Evolutionary conservation across 2,888 invertebrate species (phyloP), one percentile per base, ranked within the genome.

Genomic region (Dichetophora obliterata): DNA sequence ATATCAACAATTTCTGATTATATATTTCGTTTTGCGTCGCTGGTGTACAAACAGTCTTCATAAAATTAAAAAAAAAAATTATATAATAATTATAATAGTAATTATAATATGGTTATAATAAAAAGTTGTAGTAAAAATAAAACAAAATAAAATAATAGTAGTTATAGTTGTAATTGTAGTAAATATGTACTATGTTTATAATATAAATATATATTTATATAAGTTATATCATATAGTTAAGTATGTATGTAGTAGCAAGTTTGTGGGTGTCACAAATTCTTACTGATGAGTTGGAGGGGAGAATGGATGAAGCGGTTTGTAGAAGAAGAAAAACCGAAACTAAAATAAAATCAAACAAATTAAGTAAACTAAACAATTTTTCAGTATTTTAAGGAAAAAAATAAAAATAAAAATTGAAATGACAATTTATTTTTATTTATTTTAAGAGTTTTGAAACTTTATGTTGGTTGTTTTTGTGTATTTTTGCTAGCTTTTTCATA

Each of bases 1-100:
- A 43, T 59, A 61, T 72, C 61, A 72, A 72, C 72, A 72, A 72
- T 72, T 59, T 59, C 72, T 72, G 59, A 43, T 69, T 69, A 48
- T n/a, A 48, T 72, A 61, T 69, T 70, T 69, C 24, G 22, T 65
- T 65, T 24, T 72, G 61, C 61, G 72, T 72, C 48, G 48, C 68
- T 59, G 59, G 37, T 61, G 37, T 54, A 54, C 48, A 68, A 43
- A 70, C 61, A 61, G 48, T 61, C 61, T 59, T 61, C 72, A 59
- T 59, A 59, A n/a, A n/a, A 61, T n/a, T 61, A 61, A 72, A 37
- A 61, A 61, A 54, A 72, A 43, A 27, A 59, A 72, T 34, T 27
- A 68, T 54, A 24, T 27, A 68, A 22, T 27, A 52, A 50, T 63
- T 43, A 19, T 43, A 66, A 43, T 54, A 22, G 9, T 37, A 31